Base-by-base conservation (phyloP, 2,797 vertebrate genomes). In the Graptemys geographica region DNA sequence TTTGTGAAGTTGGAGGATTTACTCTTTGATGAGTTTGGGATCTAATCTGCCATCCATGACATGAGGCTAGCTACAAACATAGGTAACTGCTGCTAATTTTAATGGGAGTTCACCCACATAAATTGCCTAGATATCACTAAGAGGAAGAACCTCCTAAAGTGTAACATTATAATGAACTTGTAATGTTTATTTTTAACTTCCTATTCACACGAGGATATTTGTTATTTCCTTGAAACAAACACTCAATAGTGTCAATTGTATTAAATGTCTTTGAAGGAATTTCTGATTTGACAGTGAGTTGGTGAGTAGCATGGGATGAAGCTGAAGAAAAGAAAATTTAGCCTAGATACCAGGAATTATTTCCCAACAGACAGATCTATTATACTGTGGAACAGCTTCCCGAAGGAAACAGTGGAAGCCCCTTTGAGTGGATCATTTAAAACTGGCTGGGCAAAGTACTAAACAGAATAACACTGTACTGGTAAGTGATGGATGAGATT, bases 81-180 rank as follows among this genome's bases (percentile, higher is more conserved):
- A 65, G 16, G 8, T n/a, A 92, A 94, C 92, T 95, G 91, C 93
- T 94, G 87, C 85, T 86, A 81, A 96, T 96, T 93, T 96, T 95
- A 93, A 94, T 94, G 76, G 21, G 81, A 94, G 33, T 96, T 95
- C 94, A 90, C 76, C 85, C 87, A 89, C 13, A 41, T 56, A 84
- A 92, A 94, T 94, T 84, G 92, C 37, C 82, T 27, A 86, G 47
- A 93, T 65, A 69, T 44, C 49, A 55, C 65, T 37, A 37, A 69
- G 3, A 37, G n/a, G 56, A 76, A 83, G 74, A 31, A 25, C 37
- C 91, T 94, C 74, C 74, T 81, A 90, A 69, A 87, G 91, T 4
- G 74, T 5, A 23, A 51, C 51, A 51, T 44, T 10, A n/a, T 90
- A 79, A 92, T 44, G 91, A 78, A 31, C 85, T 2, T 57, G 11